Evolutionary conservation across 2,888 invertebrate genomes (phyloP), one percentile per base, ranked within the genome.

Genomic region (Harmothoe impar): DNA sequence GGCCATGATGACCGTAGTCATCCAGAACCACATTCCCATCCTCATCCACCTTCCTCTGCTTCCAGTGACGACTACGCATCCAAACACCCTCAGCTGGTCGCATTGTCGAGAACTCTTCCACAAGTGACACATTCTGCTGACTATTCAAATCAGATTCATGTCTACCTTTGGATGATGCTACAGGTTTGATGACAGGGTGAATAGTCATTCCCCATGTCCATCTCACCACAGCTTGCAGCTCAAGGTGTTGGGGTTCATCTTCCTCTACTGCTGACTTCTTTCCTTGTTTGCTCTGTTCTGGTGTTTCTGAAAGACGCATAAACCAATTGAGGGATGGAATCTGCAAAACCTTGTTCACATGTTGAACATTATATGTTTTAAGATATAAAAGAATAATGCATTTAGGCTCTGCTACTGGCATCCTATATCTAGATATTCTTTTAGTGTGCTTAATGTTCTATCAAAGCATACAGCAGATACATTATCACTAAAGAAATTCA

Each of bases 121-220:
- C 62, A 20, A 62, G 62, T 62, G 62, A 62, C 62, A 62, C 25
- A 62, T 62, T 62, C 62, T n/a, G n/a, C 3, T 12, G 62, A n/a
- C 25, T 62, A 5, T 5, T 62, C 25, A n/a, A 1, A n/a, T 5
- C 25, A 62, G 62, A 62, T 62, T 43, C 5, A 43, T 3, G 5
- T 3, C 43, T 10, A 43, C 43, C 43, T 43, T 43, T 43, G 10
- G 43, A 7, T 43, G 43, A 43, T 43, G 31, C 1, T 15, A 81
- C n/a, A 81, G 31, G 81, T 25, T 35, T 81, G 15, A 20, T n/a
- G 23, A 81, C 43, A 35, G 35, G 35, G 20, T 81, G 81, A 5
- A 81, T 43, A 1, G 35, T 43, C 81, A 81, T 81, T 1, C 43
- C n/a, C 33, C 33, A 43, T 15, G 81, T 81, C 81, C 81, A 81